These are phyloP conservation scores for Neuroscelio doddi DNA, from an alignment of 2,888 invertebrate species.

Conservation along the genomic window DNA sequence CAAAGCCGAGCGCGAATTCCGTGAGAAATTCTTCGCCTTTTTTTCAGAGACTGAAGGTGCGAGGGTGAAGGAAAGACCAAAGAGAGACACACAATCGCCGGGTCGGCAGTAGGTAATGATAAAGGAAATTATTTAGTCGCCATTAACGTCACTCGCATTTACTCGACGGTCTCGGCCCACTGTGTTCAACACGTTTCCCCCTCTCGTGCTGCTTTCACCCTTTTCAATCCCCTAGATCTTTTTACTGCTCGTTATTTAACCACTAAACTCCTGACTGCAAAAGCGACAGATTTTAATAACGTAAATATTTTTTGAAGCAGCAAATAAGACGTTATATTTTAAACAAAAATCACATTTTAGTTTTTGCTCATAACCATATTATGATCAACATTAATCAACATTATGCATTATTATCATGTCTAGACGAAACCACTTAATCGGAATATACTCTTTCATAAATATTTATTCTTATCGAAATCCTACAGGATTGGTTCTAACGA, in stretches of 20 bases:
- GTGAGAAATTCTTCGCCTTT: conserved; percentile 28
- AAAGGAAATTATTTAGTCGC: conserved; percentile 67
- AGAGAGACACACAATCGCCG: conserved; percentile 44
- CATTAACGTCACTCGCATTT: conserved; percentile 68
- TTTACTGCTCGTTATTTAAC: conserved; percentile 59
- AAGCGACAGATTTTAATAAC: conserved; percentile 56
- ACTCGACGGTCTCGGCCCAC: conserved; percentile 48
- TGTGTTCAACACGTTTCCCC: conserved; percentile 12
- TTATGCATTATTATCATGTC: no score
- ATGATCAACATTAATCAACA: no score
- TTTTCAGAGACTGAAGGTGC: conserved; percentile 18
- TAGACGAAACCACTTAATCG: conserved; percentile 36
- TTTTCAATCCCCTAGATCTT: conserved; percentile 41
- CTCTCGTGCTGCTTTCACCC: conserved; percentile 8
- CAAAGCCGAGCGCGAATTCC: conserved; percentile 31
- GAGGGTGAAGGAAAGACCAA: conserved; percentile 19
- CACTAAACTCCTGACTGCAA: conserved; percentile 46
- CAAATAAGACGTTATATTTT: conserved; percentile 14
- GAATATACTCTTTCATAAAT: conserved; percentile 65
- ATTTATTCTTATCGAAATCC: conserved; percentile 70
- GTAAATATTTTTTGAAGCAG: conserved; percentile 24
- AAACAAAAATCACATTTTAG: no score
- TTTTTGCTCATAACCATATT: no score
- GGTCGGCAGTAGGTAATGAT: conserved; percentile 51
- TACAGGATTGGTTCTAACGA: conserved; percentile 47